Evolutionary conservation across 2,113 vertebrate genomes (phyloP).

Genomic region (Hepsetus odoe): DNA sequence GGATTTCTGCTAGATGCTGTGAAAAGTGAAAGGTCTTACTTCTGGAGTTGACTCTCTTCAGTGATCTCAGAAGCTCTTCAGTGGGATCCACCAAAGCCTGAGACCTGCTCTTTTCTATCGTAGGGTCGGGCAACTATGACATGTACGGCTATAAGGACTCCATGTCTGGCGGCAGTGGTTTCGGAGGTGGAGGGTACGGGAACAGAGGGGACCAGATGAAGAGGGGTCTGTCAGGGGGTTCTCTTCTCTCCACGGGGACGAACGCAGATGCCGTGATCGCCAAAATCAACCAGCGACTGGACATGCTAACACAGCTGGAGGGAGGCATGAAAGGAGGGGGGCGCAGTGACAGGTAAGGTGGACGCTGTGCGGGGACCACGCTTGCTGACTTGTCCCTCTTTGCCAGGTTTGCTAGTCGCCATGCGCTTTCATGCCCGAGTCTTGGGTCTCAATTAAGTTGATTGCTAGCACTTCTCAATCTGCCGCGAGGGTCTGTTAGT

Average conservation of each 20-base stretch:
- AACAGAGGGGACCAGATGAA: slow-evolving; percentile 65
- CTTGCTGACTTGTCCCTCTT: too few species aligned
- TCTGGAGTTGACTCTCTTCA: too few species aligned
- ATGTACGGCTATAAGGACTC: slow-evolving; percentile 75
- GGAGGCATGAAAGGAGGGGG: slow-evolving; percentile 66
- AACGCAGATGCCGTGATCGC: slow-evolving; percentile 82
- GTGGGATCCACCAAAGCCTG: neutral
- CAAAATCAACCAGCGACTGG: slow-evolving; percentile 89
- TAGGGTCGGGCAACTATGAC: slow-evolving; percentile 73
- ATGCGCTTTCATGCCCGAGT: too few species aligned
- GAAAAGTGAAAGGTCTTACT: too few species aligned
- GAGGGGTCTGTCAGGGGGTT: slow-evolving; percentile 66
- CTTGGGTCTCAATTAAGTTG: too few species aligned
- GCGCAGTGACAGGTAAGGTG: slow-evolving; percentile 73
- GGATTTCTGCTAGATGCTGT: too few species aligned
- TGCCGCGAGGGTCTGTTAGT: too few species aligned
- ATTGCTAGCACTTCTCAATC: too few species aligned
- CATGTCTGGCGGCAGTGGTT: slow-evolving; percentile 70
- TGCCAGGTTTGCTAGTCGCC: too few species aligned
- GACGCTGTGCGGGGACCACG: too few species aligned
- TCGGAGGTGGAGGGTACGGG: slow-evolving; percentile 59
- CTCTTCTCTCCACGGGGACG: slow-evolving; percentile 68
- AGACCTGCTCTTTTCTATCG: neutral
- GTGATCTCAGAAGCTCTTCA: too few species aligned
- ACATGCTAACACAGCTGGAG: slow-evolving; percentile 80